phyloP scores from a whole-genome alignment of 2,888 invertebrate species.

The Temnothorax ravouxi region DNA sequence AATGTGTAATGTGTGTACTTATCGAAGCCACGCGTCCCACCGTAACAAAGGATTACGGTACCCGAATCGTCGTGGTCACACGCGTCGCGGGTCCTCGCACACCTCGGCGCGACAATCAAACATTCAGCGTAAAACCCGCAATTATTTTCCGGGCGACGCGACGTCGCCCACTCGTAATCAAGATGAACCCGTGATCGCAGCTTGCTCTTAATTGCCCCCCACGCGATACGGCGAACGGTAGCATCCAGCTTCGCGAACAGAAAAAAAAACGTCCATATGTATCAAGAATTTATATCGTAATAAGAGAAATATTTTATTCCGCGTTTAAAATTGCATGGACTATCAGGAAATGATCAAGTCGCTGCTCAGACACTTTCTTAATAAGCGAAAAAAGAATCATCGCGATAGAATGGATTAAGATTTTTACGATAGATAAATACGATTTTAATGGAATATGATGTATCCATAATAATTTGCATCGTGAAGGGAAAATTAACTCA shows the following conservation, averaged over 20 bases:
- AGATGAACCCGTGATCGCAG: conserved; percentile 34
- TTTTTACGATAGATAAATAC: not conserved
- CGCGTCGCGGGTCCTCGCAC: conserved; percentile 40
- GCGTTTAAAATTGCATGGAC: not conserved
- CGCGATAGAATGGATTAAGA: not conserved
- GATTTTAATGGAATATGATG: not conserved
- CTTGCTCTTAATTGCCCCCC: conserved; percentile 15
- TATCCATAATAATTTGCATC: not conserved
- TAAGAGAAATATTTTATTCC: not conserved
- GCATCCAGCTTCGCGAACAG: too few species aligned
- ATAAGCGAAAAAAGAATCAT: not conserved
- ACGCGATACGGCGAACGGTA: not conserved
- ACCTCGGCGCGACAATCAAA: conserved; percentile 31
- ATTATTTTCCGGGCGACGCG: conserved; percentile 31
- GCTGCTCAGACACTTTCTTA: too few species aligned
- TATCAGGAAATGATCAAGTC: not conserved
- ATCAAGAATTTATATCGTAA: not conserved
- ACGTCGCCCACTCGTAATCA: conserved; percentile 26
- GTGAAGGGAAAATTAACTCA: conserved; percentile 34
- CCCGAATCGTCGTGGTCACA: conserved; percentile 49
- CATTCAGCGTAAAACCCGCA: conserved; percentile 38
- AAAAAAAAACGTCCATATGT: not conserved
- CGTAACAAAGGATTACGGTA: conserved; percentile 58
- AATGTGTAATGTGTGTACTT: conserved; percentile 29
- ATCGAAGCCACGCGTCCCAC: conserved; percentile 58